Percentiles rank a stretch among this genome's conserved stretches.
These are phyloP conservation scores for Drosophila murphyi DNA, from an alignment of 1,140 invertebrate genomes.

Conservation along the genomic window DNA sequence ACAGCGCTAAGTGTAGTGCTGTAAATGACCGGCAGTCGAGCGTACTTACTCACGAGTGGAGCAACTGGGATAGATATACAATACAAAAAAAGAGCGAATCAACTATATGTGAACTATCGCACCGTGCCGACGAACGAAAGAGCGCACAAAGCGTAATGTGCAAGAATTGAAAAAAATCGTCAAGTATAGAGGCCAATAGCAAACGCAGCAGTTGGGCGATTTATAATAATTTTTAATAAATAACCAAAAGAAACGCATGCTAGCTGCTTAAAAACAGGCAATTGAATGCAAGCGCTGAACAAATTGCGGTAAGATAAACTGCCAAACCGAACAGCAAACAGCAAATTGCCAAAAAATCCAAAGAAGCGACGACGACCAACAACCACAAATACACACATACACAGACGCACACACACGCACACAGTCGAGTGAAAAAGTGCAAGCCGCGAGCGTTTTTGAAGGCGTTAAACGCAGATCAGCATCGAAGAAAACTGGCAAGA, in stretches of 20 bases:
- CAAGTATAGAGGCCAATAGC: slow-evolving; percentile 80
- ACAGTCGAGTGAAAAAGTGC: slow-evolving; percentile 70
- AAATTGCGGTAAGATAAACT: slow-evolving; percentile 66
- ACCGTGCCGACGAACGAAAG: slow-evolving; percentile 67
- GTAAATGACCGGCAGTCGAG: slow-evolving; percentile 26
- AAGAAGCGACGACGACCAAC: slow-evolving; percentile 65
- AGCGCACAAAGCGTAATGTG: slow-evolving; percentile 77
- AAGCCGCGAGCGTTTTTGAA: slow-evolving; percentile 63
- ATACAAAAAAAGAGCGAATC: slow-evolving; percentile 23
- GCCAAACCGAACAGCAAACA: slow-evolving; percentile 42
- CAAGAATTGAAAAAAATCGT: slow-evolving; percentile 81
- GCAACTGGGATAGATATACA: slow-evolving; percentile 37
- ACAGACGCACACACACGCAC: slow-evolving; percentile 28
- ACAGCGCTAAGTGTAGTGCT: slow-evolving; percentile 23
- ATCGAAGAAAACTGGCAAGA: slow-evolving; percentile 32
- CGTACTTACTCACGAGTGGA: slow-evolving; percentile 4
- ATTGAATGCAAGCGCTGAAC: slow-evolving; percentile 59
- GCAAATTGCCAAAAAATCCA: slow-evolving; percentile 57
- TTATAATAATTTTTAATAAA: slow-evolving; percentile 59
- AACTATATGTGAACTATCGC: slow-evolving; percentile 43
- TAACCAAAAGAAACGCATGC: slow-evolving; percentile 52
- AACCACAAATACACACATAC: slow-evolving; percentile 37
- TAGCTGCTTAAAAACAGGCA: slow-evolving; percentile 34
- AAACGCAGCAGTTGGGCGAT: slow-evolving; percentile 63
- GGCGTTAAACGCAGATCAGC: slow-evolving; percentile 42